Evolutionary conservation across 1,140 invertebrate species (phyloP).

Genomic region (Eumeta japonica): DNA sequence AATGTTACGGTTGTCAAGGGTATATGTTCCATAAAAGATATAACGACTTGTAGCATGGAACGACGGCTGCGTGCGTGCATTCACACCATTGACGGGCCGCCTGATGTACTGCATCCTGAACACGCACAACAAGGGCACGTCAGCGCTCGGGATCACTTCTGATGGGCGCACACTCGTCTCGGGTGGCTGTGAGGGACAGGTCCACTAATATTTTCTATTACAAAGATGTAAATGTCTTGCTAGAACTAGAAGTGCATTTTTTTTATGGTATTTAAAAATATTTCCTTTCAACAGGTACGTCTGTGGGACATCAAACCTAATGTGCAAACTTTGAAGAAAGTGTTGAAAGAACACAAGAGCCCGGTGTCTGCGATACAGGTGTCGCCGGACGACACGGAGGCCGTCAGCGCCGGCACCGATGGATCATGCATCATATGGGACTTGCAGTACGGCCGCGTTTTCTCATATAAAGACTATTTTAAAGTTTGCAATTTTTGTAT

Average conservation of each 20-base stretch:
- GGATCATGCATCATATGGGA: slow-evolving; percentile 93
- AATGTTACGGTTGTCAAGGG: too few relatives aligned
- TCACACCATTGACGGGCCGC: slow-evolving; percentile 78
- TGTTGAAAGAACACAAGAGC: slow-evolving; percentile 87
- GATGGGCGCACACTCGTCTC: slow-evolving; percentile 74
- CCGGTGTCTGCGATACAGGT: slow-evolving; percentile 80
- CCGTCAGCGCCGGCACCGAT: slow-evolving; percentile 83
- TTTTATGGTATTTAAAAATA: background rate
- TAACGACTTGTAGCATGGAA: slow-evolving; percentile 67
- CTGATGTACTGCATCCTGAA: slow-evolving; percentile 79
- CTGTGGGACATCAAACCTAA: slow-evolving; percentile 71
- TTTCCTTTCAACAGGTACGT: slow-evolving; percentile 59
- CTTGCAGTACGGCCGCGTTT: slow-evolving; percentile 63
- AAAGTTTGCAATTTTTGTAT: too few relatives aligned
- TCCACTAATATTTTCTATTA: slow-evolving; percentile 21
- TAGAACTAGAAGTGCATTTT: background rate
- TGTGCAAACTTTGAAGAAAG: slow-evolving; percentile 63
- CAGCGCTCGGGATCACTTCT: slow-evolving; percentile 72
- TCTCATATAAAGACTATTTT: too few relatives aligned
- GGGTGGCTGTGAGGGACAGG: slow-evolving; percentile 85
- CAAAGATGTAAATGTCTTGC: background rate
- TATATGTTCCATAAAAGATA: too few relatives aligned
- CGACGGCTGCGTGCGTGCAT: slow-evolving; percentile 83
- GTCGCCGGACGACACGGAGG: slow-evolving; percentile 71
- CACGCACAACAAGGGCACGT: slow-evolving; percentile 84